Percentiles rank a stretch among this genome's conserved stretches.
These are phyloP conservation scores for Podarcis cretensis DNA, from an alignment of 2,113 vertebrate species.

Conservation along the genomic window DNA sequence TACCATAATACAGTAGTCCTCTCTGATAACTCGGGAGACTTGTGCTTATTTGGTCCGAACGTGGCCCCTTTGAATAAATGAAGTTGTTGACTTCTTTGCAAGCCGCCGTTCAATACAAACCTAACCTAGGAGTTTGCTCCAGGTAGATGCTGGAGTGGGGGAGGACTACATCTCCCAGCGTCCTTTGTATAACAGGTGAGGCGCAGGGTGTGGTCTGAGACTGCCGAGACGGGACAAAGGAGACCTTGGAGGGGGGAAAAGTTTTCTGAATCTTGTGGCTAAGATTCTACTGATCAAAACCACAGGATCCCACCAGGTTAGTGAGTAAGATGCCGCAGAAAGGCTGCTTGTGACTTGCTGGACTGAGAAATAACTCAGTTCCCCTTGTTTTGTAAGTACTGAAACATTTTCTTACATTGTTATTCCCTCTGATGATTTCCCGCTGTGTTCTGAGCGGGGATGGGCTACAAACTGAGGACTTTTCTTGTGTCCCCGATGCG, in stretches of 20 bases:
- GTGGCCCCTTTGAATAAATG: not conserved
- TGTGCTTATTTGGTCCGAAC: not conserved
- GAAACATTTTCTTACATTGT: not conserved
- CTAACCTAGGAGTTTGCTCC: not conserved
- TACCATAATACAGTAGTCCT: not conserved
- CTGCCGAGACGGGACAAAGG: not conserved
- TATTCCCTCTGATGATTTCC: not conserved
- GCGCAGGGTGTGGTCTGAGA: not conserved
- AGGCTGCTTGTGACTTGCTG: not conserved
- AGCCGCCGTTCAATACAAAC: not conserved
- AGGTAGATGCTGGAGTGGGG: not conserved
- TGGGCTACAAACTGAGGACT: not conserved
- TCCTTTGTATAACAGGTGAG: constrained; percentile 11
- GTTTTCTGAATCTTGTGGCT: not conserved
- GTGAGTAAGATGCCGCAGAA: not conserved
- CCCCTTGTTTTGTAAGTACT: not conserved
- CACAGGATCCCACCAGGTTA: not conserved
- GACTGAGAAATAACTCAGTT: not conserved
- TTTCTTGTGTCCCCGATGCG: not conserved
- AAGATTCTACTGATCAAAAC: not conserved
- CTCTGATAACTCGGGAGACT: no score
- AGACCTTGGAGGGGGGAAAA: not conserved
- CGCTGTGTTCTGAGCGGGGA: not conserved
- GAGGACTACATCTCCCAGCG: constrained; percentile 37
- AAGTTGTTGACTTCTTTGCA: not conserved